phyloP scores from a whole-genome alignment of 1,140 invertebrate species.

The Pachypsylla venusta region DNA sequence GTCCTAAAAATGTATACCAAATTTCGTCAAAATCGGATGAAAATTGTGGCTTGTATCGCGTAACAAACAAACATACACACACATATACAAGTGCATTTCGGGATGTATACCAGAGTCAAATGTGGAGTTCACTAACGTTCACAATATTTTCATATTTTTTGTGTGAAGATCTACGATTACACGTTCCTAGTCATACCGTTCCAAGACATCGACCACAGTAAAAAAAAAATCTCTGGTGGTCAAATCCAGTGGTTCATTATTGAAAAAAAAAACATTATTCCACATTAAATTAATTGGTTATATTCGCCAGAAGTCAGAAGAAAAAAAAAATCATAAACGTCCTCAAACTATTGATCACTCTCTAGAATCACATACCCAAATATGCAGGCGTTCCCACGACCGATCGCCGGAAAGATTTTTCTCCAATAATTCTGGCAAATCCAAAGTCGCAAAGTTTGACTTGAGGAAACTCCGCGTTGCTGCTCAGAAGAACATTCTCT shows the following conservation, averaged over 20 bases:
- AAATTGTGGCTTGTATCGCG: too few relatives aligned
- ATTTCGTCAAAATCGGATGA: too few relatives aligned
- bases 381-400: conserved; percentile 98
- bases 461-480: conserved; percentile 87
- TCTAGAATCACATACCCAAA: conserved; percentile 59
- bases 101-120: too few relatives aligned
- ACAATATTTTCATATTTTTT: too few relatives aligned
- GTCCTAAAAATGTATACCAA: too few relatives aligned
- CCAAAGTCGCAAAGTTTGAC: conserved; percentile 99
- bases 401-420: conserved; percentile 91
- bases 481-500: conserved; percentile 91
- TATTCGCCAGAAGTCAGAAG: not conserved
- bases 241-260: not conserved
- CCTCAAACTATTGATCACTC: conserved; percentile 8
- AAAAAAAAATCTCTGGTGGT: not conserved
- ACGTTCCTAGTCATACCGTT: too few relatives aligned
- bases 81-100: too few relatives aligned
- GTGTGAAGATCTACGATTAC: too few relatives aligned
- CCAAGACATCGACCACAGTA: too few relatives aligned
- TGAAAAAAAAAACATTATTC: not conserved
- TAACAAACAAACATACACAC: too few relatives aligned
- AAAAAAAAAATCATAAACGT: not conserved
- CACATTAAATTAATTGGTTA: not conserved
- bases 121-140: too few relatives aligned
- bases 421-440: conserved; percentile 94